Evolutionary conservation across 2,797 vertebrate genomes (phyloP).

Genomic region (Mycteria americana): DNA sequence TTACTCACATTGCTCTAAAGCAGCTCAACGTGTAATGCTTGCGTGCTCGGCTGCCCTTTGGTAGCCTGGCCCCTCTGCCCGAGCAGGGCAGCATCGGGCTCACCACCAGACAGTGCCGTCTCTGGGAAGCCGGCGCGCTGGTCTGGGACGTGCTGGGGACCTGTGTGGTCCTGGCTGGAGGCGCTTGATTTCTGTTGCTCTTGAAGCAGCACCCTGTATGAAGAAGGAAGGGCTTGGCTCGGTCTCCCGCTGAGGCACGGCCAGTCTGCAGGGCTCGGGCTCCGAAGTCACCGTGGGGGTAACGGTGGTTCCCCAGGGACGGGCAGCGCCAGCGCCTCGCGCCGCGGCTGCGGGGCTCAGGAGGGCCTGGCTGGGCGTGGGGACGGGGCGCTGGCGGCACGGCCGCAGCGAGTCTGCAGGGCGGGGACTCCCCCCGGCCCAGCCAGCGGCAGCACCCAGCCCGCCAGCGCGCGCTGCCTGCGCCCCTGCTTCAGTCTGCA

Average conservation of each 20-base stretch:
- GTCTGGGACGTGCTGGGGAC: neutral
- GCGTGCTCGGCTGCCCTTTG: neutral
- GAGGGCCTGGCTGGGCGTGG: neutral
- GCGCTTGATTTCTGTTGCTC: neutral
- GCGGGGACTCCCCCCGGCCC: neutral
- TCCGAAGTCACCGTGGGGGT: neutral
- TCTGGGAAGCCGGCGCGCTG: fast-evolving
- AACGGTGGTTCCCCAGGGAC: fast-evolving
- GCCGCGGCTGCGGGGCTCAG: neutral
- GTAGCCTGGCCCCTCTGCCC: neutral
- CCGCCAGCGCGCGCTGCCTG: fast-evolving
- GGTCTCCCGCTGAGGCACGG: fast-evolving
- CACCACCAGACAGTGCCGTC: fast-evolving
- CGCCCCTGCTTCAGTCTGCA: neutral
- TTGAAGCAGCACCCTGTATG: neutral
- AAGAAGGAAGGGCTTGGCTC: neutral
- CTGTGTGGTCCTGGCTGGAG: too few relatives aligned
- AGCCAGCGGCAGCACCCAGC: neutral
- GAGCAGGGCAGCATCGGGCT: neutral
- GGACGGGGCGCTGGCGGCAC: fast-evolving
- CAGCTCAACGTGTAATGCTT: neutral
- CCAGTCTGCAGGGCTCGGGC: neutral
- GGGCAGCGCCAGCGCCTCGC: neutral
- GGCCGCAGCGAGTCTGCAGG: neutral
- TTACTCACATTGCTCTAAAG: neutral